These are phyloP conservation scores for Cyclina sinensis DNA, from an alignment of 1,140 invertebrate species.

Conservation along the genomic window DNA sequence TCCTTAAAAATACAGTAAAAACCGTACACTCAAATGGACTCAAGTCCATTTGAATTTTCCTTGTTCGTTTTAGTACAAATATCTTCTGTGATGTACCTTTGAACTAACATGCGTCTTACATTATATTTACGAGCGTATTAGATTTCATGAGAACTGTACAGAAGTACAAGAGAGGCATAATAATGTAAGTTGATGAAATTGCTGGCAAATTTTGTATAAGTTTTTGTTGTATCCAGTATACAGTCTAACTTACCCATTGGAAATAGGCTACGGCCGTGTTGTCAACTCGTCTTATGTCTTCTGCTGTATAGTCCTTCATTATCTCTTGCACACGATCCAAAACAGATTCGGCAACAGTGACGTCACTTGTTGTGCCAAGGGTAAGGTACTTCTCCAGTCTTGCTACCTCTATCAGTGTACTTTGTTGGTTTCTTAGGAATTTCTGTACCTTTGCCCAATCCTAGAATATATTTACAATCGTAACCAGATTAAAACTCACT, in stretches of 20 bases:
- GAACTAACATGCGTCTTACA: neutral
- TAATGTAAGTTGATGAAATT: neutral
- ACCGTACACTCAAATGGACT: no score
- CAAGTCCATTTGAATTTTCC: no score
- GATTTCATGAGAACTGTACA: neutral
- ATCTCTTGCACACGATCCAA: conserved; percentile 29
- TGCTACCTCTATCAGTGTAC: conserved; percentile 53
- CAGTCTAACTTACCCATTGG: conserved; percentile 40
- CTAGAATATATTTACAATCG: no score
- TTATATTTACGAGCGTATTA: neutral
- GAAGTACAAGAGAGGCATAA: neutral
- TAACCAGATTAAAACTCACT: no score
- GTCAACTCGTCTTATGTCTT: conserved; percentile 33
- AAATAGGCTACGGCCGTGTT: conserved; percentile 55
- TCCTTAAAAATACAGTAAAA: no score
- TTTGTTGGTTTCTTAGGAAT: conserved; percentile 49
- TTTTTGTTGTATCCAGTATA: no score
- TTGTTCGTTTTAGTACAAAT: neutral
- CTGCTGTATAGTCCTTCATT: conserved; percentile 11
- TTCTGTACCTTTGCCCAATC: conserved; percentile 45
- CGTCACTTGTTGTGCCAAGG: neutral
- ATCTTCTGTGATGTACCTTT: neutral
- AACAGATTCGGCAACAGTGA: neutral
- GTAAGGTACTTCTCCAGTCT: conserved; percentile 53
- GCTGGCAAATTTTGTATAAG: no score